These are phyloP conservation scores for Mesocricetus auratus DNA, from an alignment of 2,113 vertebrate genomes.

Conservation along the genomic window DNA sequence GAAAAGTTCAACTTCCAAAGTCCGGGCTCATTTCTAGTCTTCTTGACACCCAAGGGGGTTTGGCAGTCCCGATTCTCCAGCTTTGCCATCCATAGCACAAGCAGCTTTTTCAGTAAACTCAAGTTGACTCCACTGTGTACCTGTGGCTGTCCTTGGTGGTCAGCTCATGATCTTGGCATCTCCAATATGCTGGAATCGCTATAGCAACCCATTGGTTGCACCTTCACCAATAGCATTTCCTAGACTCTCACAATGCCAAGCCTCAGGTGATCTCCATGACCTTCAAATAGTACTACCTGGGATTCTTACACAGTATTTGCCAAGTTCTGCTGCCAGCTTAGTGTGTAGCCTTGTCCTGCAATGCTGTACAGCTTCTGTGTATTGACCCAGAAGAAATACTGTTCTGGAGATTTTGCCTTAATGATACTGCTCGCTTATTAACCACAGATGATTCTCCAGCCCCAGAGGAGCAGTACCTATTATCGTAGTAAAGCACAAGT, in stretches of 20 bases:
- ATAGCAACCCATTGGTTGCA: not conserved
- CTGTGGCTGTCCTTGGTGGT: not conserved
- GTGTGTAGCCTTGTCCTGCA: no score
- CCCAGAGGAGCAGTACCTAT: not conserved
- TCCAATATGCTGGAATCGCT: not conserved
- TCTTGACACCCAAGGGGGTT: not conserved
- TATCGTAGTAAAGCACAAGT: not conserved
- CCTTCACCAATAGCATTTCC: not conserved
- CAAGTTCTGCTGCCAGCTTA: not conserved
- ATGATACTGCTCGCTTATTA: not conserved
- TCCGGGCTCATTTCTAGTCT: not conserved
- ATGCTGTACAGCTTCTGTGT: not conserved
- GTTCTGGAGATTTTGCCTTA: not conserved
- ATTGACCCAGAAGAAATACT: not conserved
- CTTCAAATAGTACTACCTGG: not conserved
- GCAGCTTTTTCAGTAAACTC: not conserved
- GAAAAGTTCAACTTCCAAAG: not conserved
- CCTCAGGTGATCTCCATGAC: not conserved
- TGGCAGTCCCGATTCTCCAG: no score
- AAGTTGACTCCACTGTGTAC: not conserved
- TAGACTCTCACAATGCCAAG: not conserved
- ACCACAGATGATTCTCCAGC: not conserved
- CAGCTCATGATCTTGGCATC: not conserved
- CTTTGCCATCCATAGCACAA: not conserved
- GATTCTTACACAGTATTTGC: no score